A percentile compares a stretch with the other conserved stretches of the same genome.
phyloP scores from a whole-genome alignment of 1,140 invertebrate genomes.

The Aleiodes sp. region DNA sequence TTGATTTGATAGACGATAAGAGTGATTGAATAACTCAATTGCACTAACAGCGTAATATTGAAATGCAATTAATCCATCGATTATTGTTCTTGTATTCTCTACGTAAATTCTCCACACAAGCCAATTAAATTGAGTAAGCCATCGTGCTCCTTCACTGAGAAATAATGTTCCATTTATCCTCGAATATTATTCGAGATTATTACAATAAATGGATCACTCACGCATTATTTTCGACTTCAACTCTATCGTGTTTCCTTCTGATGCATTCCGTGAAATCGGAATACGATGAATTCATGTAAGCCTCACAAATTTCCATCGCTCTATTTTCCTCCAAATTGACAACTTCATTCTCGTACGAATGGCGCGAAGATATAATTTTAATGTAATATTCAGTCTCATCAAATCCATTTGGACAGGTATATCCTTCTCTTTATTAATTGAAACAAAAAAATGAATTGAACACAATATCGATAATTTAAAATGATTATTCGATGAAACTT shows the following conservation, averaged over 20 bases:
- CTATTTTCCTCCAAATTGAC: not conserved
- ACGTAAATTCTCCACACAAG: slow-evolving; percentile 41
- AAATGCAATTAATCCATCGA: slow-evolving; percentile 37
- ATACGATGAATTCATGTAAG: slow-evolving; percentile 18
- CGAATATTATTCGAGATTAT: too few relatives aligned
- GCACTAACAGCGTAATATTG: slow-evolving; percentile 39
- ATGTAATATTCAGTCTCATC: slow-evolving; percentile 47
- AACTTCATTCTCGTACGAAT: not conserved
- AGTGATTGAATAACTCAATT: not conserved
- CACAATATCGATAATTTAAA: not conserved
- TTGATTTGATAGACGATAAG: not conserved
- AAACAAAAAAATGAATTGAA: not conserved
- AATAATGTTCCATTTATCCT: not conserved
- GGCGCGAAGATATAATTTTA: slow-evolving; percentile 33
- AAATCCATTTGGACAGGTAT: slow-evolving; percentile 39
- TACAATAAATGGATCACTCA: slow-evolving; percentile 19
- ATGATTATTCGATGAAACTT: not conserved
- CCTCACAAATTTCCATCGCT: slow-evolving; percentile 14
- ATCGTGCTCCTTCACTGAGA: slow-evolving; percentile 14
- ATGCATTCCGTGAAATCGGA: not conserved
- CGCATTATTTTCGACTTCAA: not conserved
- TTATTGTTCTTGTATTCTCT: slow-evolving; percentile 32
- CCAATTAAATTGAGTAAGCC: slow-evolving; percentile 40
- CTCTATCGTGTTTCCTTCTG: too few relatives aligned
- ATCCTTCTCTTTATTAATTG: slow-evolving; percentile 31